phyloP scores from a whole-genome alignment of 2,888 invertebrate species.

The Ceramica pisi region DNA sequence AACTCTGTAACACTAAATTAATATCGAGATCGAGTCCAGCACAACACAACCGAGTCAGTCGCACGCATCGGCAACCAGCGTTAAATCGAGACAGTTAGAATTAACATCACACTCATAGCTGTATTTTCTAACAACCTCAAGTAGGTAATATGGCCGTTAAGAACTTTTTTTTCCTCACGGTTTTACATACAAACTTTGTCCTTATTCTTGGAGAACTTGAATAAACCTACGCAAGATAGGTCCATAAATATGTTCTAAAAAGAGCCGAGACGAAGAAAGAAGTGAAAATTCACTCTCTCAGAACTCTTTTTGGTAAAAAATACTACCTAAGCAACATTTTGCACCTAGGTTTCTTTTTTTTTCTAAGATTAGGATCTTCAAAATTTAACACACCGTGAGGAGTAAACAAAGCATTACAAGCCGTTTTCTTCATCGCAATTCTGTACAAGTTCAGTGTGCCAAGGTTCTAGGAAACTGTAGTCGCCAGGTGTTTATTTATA shows the following conservation, averaged over 20 bases:
- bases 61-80: conserved; percentile 31
- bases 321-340: no score
- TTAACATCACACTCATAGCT: conserved; percentile 38
- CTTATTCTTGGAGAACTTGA: no score
- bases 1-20: background rate
- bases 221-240: no score
- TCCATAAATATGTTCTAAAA: no score
- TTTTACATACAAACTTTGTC: no score
- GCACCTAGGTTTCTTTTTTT: no score
- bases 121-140: conserved; percentile 18
- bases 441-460: conserved; percentile 63
- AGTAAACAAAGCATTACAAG: conserved; percentile 15
- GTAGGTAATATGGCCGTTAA: background rate
- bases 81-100: conserved; percentile 40
- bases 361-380: no score
- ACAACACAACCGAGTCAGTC: background rate
- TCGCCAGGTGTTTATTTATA: conserved; percentile 63
- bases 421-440: conserved; percentile 36
- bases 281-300: no score
- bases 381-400: no score
- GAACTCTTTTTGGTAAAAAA: no score
- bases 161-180: no score
- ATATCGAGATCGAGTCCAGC: background rate
- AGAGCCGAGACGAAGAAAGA: no score
- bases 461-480: conserved; percentile 60